Conservation (phyloP, 2,113 vertebrate genomes). For the Ia io region DNA sequence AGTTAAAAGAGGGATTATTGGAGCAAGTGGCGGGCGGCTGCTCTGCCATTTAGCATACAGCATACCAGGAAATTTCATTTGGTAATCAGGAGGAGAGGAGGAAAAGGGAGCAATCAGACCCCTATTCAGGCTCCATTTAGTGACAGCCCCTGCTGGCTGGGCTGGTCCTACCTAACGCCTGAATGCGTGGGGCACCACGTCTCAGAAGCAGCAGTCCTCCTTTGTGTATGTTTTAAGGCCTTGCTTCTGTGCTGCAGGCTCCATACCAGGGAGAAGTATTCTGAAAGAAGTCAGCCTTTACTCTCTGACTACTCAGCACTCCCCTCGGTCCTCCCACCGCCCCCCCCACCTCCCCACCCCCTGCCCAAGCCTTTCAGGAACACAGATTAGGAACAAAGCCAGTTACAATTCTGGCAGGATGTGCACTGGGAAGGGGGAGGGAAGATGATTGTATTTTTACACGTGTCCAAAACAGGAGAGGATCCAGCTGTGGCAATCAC, state of each 20-base stretch:
- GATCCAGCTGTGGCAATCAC: neutral
- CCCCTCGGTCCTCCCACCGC: neutral
- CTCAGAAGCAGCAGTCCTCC: neutral
- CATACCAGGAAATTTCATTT: constrained; percentile 86
- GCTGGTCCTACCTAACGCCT: constrained; percentile 24
- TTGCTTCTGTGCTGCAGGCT: neutral
- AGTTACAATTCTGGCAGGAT: neutral
- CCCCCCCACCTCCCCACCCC: neutral
- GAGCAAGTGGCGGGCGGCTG: constrained; percentile 80
- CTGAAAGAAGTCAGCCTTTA: neutral
- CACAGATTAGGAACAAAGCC: constrained; percentile 1
- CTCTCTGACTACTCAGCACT: neutral
- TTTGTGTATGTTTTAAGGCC: constrained; percentile 27
- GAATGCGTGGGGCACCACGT: neutral
- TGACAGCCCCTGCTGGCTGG: constrained; percentile 83
- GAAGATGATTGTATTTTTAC: neutral
- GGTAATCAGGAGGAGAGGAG: constrained; percentile 83
- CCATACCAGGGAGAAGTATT: neutral
- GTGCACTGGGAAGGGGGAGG: neutral
- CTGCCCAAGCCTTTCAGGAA: neutral
- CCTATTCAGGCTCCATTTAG: constrained; percentile 85
- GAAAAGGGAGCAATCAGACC: constrained; percentile 87
- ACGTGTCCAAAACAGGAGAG: neutral
- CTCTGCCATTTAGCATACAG: constrained; percentile 84
- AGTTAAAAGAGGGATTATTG: constrained; percentile 86